phyloP scores from a whole-genome alignment of 1,140 invertebrate genomes.

The Matsumurasca onukii region DNA sequence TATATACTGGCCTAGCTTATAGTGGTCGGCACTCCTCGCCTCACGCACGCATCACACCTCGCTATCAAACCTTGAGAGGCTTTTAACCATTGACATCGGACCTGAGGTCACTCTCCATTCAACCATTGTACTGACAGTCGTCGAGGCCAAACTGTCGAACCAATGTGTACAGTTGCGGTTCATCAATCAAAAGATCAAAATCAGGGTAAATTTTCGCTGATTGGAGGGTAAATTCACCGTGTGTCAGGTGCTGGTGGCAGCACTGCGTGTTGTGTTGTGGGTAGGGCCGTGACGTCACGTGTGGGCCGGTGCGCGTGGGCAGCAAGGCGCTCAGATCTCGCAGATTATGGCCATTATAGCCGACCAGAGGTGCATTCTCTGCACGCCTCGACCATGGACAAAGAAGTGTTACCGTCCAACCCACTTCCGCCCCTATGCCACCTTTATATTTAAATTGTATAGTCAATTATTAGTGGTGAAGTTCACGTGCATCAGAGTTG shows the following conservation, averaged over 20 bases:
- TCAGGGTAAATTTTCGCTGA: too few species aligned
- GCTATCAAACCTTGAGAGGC: conserved; percentile 21
- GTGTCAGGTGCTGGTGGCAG: too few species aligned
- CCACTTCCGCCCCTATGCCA: background rate
- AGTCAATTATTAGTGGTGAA: too few species aligned
- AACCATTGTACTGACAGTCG: conserved; percentile 1
- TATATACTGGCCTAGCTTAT: background rate
- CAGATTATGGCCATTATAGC: conserved; percentile 24
- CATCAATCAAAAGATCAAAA: too few species aligned
- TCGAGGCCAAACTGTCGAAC: too few species aligned
- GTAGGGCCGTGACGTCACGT: conserved; percentile 6
- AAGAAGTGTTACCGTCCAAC: conserved; percentile 8
- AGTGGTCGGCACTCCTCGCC: too few species aligned
- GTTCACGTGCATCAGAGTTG: too few species aligned
- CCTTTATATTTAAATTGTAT: too few species aligned
- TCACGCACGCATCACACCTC: too few species aligned
- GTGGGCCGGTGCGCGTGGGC: conserved; percentile 18
- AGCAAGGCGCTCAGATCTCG: conserved; percentile 16
- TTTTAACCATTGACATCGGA: conserved; percentile 14
- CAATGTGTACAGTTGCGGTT: too few species aligned
- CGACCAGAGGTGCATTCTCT: conserved; percentile 15
- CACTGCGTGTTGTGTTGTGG: too few species aligned
- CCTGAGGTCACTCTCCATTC: background rate
- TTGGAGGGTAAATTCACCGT: too few species aligned
- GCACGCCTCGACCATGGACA: background rate